phyloP scores from a whole-genome alignment of 2,113 vertebrate species.

The Vidua chalybeata region DNA sequence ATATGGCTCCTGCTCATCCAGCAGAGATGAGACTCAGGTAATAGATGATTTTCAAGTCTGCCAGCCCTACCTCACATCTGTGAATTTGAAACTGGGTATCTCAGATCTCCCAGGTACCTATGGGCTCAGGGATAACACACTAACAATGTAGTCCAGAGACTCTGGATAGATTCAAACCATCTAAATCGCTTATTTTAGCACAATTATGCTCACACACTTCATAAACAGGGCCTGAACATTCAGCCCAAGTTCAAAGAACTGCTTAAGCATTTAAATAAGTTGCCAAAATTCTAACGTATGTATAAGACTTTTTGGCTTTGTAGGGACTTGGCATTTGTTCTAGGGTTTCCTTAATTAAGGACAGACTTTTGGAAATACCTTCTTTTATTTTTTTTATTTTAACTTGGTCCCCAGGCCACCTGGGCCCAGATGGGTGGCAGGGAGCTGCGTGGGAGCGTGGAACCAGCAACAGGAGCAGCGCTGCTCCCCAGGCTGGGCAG shows the following conservation, averaged over 20 bases:
- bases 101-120: neutral
- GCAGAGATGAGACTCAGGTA: neutral
- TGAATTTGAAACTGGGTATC: neutral
- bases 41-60: neutral
- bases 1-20: neutral
- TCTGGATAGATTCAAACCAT: neutral
- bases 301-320: neutral
- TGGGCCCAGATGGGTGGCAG: neutral
- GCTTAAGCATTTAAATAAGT: neutral
- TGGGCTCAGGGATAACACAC: neutral
- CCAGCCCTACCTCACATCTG: neutral
- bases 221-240: neutral
- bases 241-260: neutral
- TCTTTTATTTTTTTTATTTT: neutral
- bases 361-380: neutral
- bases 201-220: neutral
- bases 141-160: neutral
- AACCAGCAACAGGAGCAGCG: neutral
- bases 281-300: neutral
- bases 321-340: neutral
- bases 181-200: neutral
- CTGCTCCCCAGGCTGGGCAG: neutral
- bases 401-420: neutral
- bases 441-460: neutral
- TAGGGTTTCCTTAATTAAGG: neutral